phyloP scores from a whole-genome alignment of 2,113 vertebrate species.

The Apus apus region DNA sequence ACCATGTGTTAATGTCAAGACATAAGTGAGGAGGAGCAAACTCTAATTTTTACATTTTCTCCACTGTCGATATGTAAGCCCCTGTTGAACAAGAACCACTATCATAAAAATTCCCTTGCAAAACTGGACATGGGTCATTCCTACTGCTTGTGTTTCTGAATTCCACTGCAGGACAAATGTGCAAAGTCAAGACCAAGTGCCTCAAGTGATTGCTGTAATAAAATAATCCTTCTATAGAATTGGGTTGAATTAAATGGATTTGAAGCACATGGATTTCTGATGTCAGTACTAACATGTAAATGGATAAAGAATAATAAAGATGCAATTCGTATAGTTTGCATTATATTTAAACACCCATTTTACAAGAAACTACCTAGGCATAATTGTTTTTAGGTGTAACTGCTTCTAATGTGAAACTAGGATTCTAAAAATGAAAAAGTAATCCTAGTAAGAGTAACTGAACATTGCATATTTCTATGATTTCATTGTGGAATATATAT shows the following conservation, averaged over 20 bases:
- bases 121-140: not conserved
- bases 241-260: not conserved
- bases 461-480: not conserved
- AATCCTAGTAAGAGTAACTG: not conserved
- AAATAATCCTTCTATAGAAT: not conserved
- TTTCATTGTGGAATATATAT: not conserved
- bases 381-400: not conserved
- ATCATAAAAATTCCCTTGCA: not conserved
- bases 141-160: not conserved
- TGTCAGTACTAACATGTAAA: not conserved
- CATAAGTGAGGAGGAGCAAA: not conserved
- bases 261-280: not conserved
- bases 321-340: not conserved
- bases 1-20: fast-evolving
- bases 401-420: not conserved
- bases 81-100: not conserved
- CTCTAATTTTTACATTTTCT: not conserved
- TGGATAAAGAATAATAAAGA: not conserved
- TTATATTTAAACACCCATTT: not conserved
- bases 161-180: not conserved
- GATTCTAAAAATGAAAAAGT: not conserved
- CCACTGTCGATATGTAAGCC: not conserved
- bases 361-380: not conserved
- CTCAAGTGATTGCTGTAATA: not conserved
- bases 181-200: not conserved